Conservation (phyloP, 2,888 invertebrate genomes). For the Callimorpha dominula region DNA sequence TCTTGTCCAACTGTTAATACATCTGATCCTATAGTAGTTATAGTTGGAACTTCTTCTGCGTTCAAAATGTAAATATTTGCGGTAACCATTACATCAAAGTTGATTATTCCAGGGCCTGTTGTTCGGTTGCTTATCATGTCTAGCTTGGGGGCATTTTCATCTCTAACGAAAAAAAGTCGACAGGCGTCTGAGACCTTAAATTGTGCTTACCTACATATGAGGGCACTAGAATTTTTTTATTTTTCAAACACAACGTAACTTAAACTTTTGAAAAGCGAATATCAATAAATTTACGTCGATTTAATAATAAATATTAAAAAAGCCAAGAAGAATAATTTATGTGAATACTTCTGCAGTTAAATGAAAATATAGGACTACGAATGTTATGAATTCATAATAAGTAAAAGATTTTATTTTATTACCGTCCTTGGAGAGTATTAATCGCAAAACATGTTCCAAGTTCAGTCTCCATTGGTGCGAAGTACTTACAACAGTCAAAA, state of each 20-base stretch:
- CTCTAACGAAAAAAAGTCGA: conserved; percentile 56
- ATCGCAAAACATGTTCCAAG: conserved; percentile 89
- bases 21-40: conserved; percentile 89
- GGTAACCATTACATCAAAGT: conserved; percentile 80
- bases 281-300: too few species aligned
- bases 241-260: too few species aligned
- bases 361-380: neutral
- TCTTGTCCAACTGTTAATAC: conserved; percentile 87
- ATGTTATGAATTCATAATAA: neutral
- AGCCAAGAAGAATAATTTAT: too few species aligned
- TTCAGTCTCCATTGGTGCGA: conserved; percentile 89
- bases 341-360: neutral
- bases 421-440: conserved; percentile 89
- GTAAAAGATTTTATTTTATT: conserved; percentile 25
- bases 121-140: conserved; percentile 89
- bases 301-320: too few species aligned
- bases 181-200: neutral
- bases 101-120: conserved; percentile 88
- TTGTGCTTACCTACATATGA: neutral
- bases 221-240: too few species aligned
- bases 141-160: conserved; percentile 73
- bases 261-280: neutral
- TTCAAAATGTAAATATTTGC: conserved; percentile 89
- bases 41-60: conserved; percentile 90
- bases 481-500: conserved; percentile 89